Percentiles rank a stretch among this genome's conserved stretches.
Conservation (phyloP, 2,797 vertebrate genomes). For the Enteromius paludinosus region DNA sequence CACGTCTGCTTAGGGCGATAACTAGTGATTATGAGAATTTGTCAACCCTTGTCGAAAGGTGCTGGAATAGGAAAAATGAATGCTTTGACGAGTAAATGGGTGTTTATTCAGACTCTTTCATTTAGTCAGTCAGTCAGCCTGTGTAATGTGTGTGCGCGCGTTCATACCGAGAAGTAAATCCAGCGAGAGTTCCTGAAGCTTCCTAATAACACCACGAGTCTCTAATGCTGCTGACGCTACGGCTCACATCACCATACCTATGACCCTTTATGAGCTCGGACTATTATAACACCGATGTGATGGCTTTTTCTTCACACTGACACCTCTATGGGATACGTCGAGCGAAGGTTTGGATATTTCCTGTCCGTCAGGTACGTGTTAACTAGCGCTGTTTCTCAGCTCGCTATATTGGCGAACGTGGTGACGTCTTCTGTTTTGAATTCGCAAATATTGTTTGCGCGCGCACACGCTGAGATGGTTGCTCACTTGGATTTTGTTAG, state of each 20-base stretch:
- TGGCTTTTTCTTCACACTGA: background rate
- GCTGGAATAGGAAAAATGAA: background rate
- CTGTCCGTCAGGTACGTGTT: constrained; percentile 43
- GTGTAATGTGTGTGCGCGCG: background rate
- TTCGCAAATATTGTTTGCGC: background rate
- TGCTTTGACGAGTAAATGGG: background rate
- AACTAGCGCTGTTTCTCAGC: background rate
- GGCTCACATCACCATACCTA: constrained; percentile 1
- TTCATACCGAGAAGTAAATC: constrained; percentile 10
- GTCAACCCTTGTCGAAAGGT: background rate
- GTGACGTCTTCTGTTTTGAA: background rate
- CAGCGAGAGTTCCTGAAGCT: constrained; percentile 13
- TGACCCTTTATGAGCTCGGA: background rate
- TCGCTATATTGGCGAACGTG: background rate
- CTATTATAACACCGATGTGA: background rate
- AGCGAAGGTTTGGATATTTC: background rate
- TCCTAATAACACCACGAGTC: constrained; percentile 13
- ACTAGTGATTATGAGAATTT: background rate
- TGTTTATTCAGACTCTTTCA: background rate
- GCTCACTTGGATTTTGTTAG: background rate
- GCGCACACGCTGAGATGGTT: background rate
- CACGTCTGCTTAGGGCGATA: too few relatives aligned
- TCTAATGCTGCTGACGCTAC: constrained; percentile 23
- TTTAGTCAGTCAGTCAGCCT: background rate
- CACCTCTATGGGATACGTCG: constrained; percentile 12